Percentiles rank a stretch among this genome's conserved stretches.
Evolutionary conservation across 1,140 invertebrate genomes (phyloP).

Genomic region (Drosophila murphyi): DNA sequence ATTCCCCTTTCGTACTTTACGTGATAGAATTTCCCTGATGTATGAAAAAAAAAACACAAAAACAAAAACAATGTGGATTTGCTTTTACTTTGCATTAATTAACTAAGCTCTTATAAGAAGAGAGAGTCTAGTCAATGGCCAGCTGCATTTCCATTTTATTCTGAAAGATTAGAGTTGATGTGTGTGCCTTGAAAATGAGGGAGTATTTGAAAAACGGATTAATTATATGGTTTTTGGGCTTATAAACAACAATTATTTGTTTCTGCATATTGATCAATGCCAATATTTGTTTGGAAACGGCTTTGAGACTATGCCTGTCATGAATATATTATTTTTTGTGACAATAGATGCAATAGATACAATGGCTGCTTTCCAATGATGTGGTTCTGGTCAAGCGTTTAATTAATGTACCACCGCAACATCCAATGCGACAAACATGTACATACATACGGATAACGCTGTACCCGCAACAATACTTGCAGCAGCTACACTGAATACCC

Average conservation of each 20-base stretch:
- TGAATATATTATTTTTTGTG: conserved; percentile 67
- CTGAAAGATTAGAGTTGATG: neutral
- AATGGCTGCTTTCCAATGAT: conserved; percentile 62
- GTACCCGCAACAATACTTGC: conserved; percentile 26
- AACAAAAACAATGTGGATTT: conserved; percentile 29
- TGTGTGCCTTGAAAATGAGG: neutral
- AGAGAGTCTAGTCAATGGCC: neutral
- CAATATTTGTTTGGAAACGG: neutral
- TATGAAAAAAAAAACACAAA: conserved; percentile 58
- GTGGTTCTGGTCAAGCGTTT: conserved; percentile 33
- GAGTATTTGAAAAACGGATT: neutral
- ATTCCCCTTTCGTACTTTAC: conserved; percentile 4
- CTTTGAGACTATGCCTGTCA: conserved; percentile 5
- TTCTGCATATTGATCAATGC: neutral
- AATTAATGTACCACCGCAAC: conserved; percentile 72
- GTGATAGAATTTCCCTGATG: conserved; percentile 54
- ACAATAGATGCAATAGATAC: conserved; percentile 66
- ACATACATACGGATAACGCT: neutral
- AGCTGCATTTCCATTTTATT: neutral
- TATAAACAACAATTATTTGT: conserved; percentile 33
- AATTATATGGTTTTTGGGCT: conserved; percentile 36
- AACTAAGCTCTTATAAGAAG: neutral
- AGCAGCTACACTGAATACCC: conserved; percentile 21
- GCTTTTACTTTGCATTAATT: conserved; percentile 55
- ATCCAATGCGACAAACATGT: conserved; percentile 28